Evolutionary conservation across 2,888 invertebrate species (phyloP), one percentile per base, ranked within the genome.

Genomic region (Drosophila planitibia): DNA sequence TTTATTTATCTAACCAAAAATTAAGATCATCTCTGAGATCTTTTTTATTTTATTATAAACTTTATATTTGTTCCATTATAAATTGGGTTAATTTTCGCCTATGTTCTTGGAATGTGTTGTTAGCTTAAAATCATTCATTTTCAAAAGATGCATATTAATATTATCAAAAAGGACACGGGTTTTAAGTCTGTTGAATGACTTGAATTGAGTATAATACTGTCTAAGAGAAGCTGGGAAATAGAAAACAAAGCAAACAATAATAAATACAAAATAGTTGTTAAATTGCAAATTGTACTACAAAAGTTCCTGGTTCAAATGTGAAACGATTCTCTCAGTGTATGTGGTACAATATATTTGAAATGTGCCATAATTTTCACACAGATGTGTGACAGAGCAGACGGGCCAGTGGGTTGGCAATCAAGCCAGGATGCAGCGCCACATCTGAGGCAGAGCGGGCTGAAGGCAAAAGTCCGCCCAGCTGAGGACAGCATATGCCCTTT

Each of bases 341-440:
- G 60, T 60, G 57, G 71, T 35, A 71, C 81, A 71, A 65, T 77
- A 72, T 83, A 73, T 90, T 85, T 90, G 84, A 90, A 85, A 85
- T 90, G 84, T 85, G 87, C 85, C 87, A 90, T 85, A 85, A 89
- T 87, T 89, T 89, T 79, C 91, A 79, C 85, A 75, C 91, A 91
- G 85, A 87, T 91, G 82, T 89, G 91, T 85, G 91, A 90, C 89
- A 85, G 74, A 89, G 83, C 83, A 79, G 85, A 74, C 81, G 76
- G 65, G 63, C 69, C 76, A 74, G 63, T 70, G 71, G 70, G 71
- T 67, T 60, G 81, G 89, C 85, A 86, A 90, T 85, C 85, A 89
- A 90, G 78, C 81, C 86, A 73, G 82, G 65, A 81, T 81, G 82
- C 79, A 75, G 55, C 76, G 54, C 51, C 58, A 62, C 72, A 72